Base-by-base conservation (phyloP, 2,113 vertebrate genomes). In the Indicator indicator region DNA sequence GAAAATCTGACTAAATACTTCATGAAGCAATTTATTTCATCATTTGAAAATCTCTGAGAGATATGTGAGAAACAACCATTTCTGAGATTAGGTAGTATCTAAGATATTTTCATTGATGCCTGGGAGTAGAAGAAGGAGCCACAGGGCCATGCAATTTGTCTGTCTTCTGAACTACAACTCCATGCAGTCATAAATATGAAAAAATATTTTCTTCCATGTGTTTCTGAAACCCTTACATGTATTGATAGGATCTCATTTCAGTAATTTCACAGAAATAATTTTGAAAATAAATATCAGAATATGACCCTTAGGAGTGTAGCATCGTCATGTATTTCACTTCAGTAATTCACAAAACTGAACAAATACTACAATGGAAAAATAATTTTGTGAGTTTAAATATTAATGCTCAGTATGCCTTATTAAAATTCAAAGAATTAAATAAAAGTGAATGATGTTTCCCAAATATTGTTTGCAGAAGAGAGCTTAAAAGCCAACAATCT, bases 301-400 rank as follows among this genome's bases (percentile, higher is more conserved):
- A 40, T 46, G 30, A 40, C 18, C 42, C 56, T 44, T 77, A 27
- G 23, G 28, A 67, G 80, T 52, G 33, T 74, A 84, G 69, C 67
- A 58, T 44, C 9, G 62, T 58, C 68, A 63, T 0, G 1, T 46
- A 89, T 64, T 93, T 64, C 77, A 87, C 54, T 88, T 92, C 71
- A 88, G 60, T 88, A 93, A 94, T 64, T 88, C 85, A 92, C 79
- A 96, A 96, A 97, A 93, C 67, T 94, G 88, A 96, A 82, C 73
- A 96, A 97, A 97, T 95, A 96, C 26, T 90, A 84, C 33, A 20
- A 46, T n/a, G 68, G 28, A 89, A 92, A 93, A 96, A 95, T 65
- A 83, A 95, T 86, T 95, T 91, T 90, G 42, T 69, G 56, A 95
- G 46, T 95, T 97, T 96, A 95, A 97, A 97, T 97, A 96, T 97